Evolutionary conservation across 2,888 invertebrate species (phyloP).

Genomic region (Herminia tarsipennalis): DNA sequence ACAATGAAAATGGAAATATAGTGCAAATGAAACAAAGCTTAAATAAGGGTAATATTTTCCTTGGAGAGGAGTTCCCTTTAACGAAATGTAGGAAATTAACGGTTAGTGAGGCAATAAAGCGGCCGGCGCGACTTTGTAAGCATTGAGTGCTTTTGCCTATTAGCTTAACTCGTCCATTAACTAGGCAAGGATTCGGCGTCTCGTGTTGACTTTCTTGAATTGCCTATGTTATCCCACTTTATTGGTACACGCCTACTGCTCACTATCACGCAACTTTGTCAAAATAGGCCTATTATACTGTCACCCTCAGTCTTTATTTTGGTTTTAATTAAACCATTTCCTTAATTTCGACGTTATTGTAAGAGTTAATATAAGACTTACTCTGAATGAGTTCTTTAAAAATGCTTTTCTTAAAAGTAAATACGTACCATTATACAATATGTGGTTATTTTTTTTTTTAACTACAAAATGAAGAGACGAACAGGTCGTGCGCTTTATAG

Average conservation of each 20-base stretch:
- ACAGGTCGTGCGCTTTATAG: no score
- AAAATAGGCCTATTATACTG: no score
- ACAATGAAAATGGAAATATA: constrained; percentile 60
- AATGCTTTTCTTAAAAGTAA: neutral
- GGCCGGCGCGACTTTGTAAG: constrained; percentile 79
- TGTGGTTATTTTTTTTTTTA: neutral
- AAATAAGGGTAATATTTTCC: constrained; percentile 68
- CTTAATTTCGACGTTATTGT: neutral
- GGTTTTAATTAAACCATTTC: neutral
- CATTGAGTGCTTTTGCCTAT: constrained; percentile 85
- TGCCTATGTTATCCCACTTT: constrained; percentile 49
- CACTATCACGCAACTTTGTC: constrained; percentile 40
- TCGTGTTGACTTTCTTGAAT: constrained; percentile 71
- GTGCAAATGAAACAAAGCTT: constrained; percentile 59
- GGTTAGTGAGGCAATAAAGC: constrained; percentile 79
- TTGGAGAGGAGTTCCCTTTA: constrained; percentile 74
- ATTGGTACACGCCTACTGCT: constrained; percentile 44
- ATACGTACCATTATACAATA: neutral
- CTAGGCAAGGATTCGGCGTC: constrained; percentile 67
- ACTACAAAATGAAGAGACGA: no score
- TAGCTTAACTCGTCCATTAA: constrained; percentile 83
- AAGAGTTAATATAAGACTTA: no score
- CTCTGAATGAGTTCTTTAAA: no score
- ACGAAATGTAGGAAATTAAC: constrained; percentile 81
- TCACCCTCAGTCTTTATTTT: constrained; percentile 13